Percentiles rank a stretch among this genome's conserved stretches.
These are phyloP conservation scores for Apamea anceps DNA, from an alignment of 2,888 invertebrate species.

Conservation along the genomic window DNA sequence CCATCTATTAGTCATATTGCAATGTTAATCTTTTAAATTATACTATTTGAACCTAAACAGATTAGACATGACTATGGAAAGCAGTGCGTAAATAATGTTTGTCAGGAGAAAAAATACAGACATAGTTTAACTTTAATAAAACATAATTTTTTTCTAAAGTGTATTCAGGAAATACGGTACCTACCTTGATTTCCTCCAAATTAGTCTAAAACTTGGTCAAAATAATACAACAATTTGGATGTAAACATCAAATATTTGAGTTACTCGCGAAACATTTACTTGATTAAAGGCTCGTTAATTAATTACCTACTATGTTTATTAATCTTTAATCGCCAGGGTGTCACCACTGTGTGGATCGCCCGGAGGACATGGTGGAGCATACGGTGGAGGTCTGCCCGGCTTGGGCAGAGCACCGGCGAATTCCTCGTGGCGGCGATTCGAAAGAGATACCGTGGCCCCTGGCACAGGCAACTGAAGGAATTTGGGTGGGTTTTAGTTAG, in stretches of 20 bases:
- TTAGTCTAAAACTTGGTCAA: constrained; percentile 10
- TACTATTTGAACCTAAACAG: not conserved
- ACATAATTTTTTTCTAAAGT: not conserved
- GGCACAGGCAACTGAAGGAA: no score
- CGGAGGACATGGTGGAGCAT: no score
- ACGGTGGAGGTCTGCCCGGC: no score
- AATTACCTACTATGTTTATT: constrained; percentile 19
- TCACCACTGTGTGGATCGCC: no score
- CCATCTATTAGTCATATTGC: not conserved
- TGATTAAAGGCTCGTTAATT: constrained; percentile 43
- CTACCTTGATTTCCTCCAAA: constrained; percentile 14
- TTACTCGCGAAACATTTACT: constrained; percentile 28
- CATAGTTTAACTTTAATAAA: not conserved
- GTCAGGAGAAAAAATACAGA: not conserved
- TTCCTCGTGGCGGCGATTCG: no score
- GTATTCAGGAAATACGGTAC: constrained; percentile 11
- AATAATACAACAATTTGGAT: constrained; percentile 19
- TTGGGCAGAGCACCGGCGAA: no score
- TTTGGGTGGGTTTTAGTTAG: no score
- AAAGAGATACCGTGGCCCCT: no score
- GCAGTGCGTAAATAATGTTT: not conserved
- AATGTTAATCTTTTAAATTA: not conserved
- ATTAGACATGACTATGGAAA: not conserved
- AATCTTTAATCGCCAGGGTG: not conserved
- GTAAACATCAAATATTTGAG: constrained; percentile 40